A percentile compares a stretch with the other conserved stretches of the same genome.
Conservation (phyloP, 1,140 invertebrate genomes). For the Zaprionus taronus region DNA sequence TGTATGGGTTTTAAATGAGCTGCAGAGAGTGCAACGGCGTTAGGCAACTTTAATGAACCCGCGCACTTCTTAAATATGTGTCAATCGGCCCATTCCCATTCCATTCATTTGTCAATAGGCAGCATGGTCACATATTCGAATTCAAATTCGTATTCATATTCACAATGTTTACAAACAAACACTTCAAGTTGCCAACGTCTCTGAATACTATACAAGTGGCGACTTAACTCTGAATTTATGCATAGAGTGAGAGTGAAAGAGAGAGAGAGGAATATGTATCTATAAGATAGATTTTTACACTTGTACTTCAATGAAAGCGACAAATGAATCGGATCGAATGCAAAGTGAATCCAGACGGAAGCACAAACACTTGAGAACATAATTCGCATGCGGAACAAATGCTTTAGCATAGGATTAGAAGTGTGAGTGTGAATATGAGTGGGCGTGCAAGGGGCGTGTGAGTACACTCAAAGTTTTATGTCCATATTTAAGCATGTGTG, state of each 20-base stretch:
- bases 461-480: constrained; percentile 1
- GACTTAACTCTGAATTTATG: constrained; percentile 29
- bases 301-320: constrained; percentile 41
- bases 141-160: constrained; percentile 16
- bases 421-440: constrained; percentile 2
- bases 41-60: constrained; percentile 48
- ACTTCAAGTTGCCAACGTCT: constrained; percentile 36
- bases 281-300: constrained; percentile 14
- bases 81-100: constrained; percentile 46
- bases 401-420: constrained; percentile 30
- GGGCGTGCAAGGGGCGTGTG: background rate
- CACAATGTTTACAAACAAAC: constrained; percentile 41
- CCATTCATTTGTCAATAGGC: constrained; percentile 39
- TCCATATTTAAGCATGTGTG: constrained; percentile 22
- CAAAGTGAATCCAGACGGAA: constrained; percentile 45
- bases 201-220: constrained; percentile 34
- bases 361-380: constrained; percentile 32
- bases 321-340: constrained; percentile 42
- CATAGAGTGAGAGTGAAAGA: background rate
- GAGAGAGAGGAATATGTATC: background rate
- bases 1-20: constrained; percentile 29
- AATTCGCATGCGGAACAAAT: constrained; percentile 45
- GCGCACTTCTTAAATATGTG: constrained; percentile 50
- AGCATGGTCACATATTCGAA: background rate
- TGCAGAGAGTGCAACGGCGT: constrained; percentile 50